These are phyloP conservation scores for Anthoptus insignis DNA, from an alignment of 2,888 invertebrate species.

Conservation along the genomic window DNA sequence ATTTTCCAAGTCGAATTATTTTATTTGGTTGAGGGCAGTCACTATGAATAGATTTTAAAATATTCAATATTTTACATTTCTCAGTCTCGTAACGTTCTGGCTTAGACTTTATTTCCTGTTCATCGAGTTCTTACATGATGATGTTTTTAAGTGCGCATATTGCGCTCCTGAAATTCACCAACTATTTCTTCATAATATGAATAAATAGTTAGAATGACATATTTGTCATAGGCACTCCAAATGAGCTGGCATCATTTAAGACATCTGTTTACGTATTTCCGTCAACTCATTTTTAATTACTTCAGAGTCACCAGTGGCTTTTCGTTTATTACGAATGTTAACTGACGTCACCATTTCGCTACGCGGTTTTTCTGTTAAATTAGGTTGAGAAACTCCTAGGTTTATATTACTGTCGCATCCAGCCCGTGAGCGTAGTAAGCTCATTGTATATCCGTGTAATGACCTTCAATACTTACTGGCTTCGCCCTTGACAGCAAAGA, in stretches of 20 bases:
- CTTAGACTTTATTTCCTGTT: constrained; percentile 1
- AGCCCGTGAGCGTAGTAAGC: too few species aligned
- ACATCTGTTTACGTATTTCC: constrained; percentile 35
- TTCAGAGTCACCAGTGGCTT: constrained; percentile 1
- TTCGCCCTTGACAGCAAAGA: too few species aligned
- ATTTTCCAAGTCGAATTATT: constrained; percentile 37
- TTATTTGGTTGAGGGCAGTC: constrained; percentile 28
- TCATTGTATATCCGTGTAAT: too few species aligned
- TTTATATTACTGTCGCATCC: too few species aligned
- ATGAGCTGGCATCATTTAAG: constrained; percentile 29
- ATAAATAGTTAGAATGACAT: too few species aligned
- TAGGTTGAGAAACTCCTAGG: too few species aligned
- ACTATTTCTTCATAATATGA: constrained; percentile 24
- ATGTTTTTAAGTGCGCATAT: constrained; percentile 27
- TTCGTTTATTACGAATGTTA: constrained; percentile 28
- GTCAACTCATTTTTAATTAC: constrained; percentile 27
- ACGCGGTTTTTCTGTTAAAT: too few species aligned
- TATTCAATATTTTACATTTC: constrained; percentile 17
- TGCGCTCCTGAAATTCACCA: constrained; percentile 25
- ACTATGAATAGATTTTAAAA: constrained; percentile 5
- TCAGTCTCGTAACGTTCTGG: constrained; percentile 9
- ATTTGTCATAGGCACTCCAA: too few species aligned
- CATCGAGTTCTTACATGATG: constrained; percentile 26
- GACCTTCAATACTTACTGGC: too few species aligned
- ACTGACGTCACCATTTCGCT: neutral